Conservation (phyloP, 2,797 vertebrate species). For the Hylomyscus alleni region DNA sequence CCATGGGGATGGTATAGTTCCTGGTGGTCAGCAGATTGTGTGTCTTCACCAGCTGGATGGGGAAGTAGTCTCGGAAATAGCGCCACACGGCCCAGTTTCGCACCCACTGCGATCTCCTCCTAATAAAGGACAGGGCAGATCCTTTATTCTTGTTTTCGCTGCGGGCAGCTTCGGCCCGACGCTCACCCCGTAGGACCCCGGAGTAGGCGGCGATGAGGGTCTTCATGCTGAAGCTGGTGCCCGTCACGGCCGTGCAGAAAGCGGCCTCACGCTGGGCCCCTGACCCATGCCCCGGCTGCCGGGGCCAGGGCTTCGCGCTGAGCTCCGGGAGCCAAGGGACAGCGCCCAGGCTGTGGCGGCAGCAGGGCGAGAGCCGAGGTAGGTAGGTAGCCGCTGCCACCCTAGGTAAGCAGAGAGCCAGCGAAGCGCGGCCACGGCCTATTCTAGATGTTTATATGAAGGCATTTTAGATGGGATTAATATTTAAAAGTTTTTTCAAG, state of each 20-base stretch:
- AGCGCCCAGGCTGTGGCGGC: background rate
- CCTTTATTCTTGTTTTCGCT: slow-evolving; percentile 35
- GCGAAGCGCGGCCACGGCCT: fast-evolving
- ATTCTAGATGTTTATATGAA: background rate
- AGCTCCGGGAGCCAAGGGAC: slow-evolving; percentile 10
- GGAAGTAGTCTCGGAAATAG: slow-evolving; percentile 98
- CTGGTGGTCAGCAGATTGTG: slow-evolving; percentile 95
- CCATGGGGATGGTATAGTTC: slow-evolving; percentile 99
- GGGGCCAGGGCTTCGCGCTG: slow-evolving; percentile 77
- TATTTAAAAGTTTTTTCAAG: background rate
- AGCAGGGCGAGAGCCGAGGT: background rate
- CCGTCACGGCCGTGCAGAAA: slow-evolving; percentile 58
- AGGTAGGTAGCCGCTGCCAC: background rate
- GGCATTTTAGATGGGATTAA: background rate
- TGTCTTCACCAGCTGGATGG: slow-evolving; percentile 98
- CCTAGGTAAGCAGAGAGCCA: fast-evolving
- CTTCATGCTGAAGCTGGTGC: slow-evolving; percentile 91
- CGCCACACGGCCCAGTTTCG: slow-evolving; percentile 97
- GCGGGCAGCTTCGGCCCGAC: background rate
- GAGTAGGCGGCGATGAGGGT: slow-evolving; percentile 97
- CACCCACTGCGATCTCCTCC: slow-evolving; percentile 97
- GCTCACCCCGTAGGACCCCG: slow-evolving; percentile 94
- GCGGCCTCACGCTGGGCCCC: slow-evolving; percentile 65
- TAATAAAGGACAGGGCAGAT: slow-evolving; percentile 81
- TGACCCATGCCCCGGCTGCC: slow-evolving; percentile 79